Conservation (phyloP, 1,140 invertebrate genomes). For the Aplysia californica region DNA sequence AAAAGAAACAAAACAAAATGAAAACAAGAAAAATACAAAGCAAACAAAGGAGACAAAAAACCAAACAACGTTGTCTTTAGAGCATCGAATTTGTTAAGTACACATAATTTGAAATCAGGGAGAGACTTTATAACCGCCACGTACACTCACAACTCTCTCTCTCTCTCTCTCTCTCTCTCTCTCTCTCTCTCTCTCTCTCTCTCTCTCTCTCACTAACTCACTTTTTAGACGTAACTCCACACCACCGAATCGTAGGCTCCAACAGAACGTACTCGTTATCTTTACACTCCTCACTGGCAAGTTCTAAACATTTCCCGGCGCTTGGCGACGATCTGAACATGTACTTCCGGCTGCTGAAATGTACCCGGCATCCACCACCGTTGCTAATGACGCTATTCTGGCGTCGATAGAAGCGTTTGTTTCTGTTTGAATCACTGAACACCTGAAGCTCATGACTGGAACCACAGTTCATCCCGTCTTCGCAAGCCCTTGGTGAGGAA, state of each 20-base stretch:
- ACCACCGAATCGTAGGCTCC: constrained; percentile 12
- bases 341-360: not conserved
- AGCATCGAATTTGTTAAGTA: too few relatives aligned
- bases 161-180: not conserved
- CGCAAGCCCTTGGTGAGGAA: too few relatives aligned
- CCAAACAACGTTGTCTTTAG: too few relatives aligned
- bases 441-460: too few relatives aligned
- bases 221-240: not conserved
- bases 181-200: not conserved
- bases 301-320: not conserved
- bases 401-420: too few relatives aligned
- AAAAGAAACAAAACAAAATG: too few relatives aligned
- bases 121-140: not conserved
- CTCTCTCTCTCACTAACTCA: too few relatives aligned
- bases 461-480: too few relatives aligned
- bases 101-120: too few relatives aligned
- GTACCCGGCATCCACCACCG: not conserved
- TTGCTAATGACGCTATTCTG: not conserved
- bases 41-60: too few relatives aligned
- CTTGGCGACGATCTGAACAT: not conserved
- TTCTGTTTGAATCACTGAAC: too few relatives aligned
- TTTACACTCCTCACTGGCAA: not conserved
- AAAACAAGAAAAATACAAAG: too few relatives aligned
- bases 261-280: constrained; percentile 14
- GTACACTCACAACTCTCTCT: not conserved